These are phyloP conservation scores for Caenorhabditis sp. DNA, from an alignment of 2,888 invertebrate species.

Conservation along the genomic window DNA sequence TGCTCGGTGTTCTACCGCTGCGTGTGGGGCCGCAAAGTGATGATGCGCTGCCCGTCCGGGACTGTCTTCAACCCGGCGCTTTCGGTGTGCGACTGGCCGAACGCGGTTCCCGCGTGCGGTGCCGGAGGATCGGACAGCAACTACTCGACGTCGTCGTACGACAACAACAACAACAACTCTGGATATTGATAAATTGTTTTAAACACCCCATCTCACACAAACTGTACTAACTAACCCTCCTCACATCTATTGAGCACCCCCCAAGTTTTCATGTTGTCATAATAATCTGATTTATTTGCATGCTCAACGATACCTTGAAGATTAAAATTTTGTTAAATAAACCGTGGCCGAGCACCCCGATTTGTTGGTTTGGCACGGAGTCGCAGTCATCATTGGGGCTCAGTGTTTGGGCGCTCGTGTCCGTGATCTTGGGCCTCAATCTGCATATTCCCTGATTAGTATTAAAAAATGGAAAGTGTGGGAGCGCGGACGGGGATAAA, in stretches of 20 bases:
- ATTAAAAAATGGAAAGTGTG: too few relatives aligned
- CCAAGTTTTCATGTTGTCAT: conserved; percentile 55
- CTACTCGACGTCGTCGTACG: too few relatives aligned
- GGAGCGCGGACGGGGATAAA: too few relatives aligned
- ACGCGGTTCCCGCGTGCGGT: conserved; percentile 59
- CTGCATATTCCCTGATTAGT: too few relatives aligned
- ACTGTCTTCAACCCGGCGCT: conserved; percentile 73
- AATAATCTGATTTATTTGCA: conserved; percentile 62
- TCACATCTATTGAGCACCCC: conserved; percentile 20
- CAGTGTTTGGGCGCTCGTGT: too few relatives aligned
- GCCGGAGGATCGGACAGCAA: too few relatives aligned
- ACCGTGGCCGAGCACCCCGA: conserved; percentile 42
- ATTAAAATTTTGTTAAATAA: conserved; percentile 59
- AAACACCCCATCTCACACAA: conserved; percentile 35
- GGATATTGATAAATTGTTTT: conserved; percentile 49
- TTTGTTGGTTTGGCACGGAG: too few relatives aligned
- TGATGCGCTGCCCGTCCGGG: conserved; percentile 68
- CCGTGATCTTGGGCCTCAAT: too few relatives aligned
- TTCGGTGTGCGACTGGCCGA: conserved; percentile 74
- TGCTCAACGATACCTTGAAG: conserved; percentile 52
- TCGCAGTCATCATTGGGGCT: too few relatives aligned
- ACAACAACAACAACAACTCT: conserved; percentile 23
- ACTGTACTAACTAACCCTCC: conserved; percentile 33
- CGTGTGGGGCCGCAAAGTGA: conserved; percentile 69
- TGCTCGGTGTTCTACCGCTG: conserved; percentile 74